Base-by-base conservation (phyloP, 2,797 vertebrate genomes). In the Allobates femoralis region DNA sequence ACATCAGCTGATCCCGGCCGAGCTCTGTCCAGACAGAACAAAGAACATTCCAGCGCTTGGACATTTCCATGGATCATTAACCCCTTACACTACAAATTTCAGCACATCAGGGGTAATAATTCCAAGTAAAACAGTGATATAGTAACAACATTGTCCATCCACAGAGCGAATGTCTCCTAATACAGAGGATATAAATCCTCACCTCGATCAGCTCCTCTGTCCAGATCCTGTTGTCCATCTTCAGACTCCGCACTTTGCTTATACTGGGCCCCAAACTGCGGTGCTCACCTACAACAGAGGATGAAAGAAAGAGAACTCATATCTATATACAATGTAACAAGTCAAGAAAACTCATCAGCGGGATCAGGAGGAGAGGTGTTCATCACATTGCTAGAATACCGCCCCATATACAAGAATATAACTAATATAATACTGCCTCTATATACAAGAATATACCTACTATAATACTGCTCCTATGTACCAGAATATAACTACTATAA, bases 191-290 rank as follows among this genome's bases (percentile, higher is more conserved):
- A 34, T 7, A 14, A 2, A 8, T 3, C 15, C 30, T 0, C 92
- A 99, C 98, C 98, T 99, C 84, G 0, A 99, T 95, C 51, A 99
- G 95, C 60, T 97, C 95, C 83, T 98, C 96, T 0, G 97, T 99
- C 98, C 98, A 99, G 82, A 99, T 96, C 69, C 97, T 99, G 88
- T 92, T 94, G 94, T 99, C 98, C 98, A 99, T 99, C 93, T 99
- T 99, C 62, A 99, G 93, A 91, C 98, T 99, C 56, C 98, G 96
- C 21, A 99, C 96, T 89, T 99, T 99, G 50, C 96, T 97, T 87
- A 98, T 91, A 58, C 93, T 95, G 0, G 97, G 96, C 0, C 98
- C 98, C 75, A 99, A 88, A 26, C 95, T 96, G 15, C 98, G 94
- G 87, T 99, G 98, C 87, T 97, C 96, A 73, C 98, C 98, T 99